Base-by-base conservation (phyloP, 2,888 invertebrate species). In the Philhelius pedissequus region DNA sequence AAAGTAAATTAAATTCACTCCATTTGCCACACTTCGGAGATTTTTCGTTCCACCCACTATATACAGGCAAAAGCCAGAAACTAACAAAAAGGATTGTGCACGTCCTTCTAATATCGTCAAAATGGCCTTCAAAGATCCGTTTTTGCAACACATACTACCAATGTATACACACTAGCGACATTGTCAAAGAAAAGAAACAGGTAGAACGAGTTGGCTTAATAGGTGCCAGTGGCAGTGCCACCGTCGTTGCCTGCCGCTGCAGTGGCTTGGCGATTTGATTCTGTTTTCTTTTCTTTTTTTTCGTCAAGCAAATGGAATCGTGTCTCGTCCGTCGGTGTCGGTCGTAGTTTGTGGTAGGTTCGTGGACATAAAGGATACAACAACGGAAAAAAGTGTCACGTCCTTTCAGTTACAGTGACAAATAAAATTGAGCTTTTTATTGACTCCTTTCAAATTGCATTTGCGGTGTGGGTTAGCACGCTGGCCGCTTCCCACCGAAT, bases 391-490 rank as follows among this genome's bases (percentile, higher is more conserved):
- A 86, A 86, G 86, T 87, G 86, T 87, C 87, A 87, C 87, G 86
- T 87, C 86, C 81, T 83, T 80, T 76, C 86, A 86, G 86, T 83
- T 86, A 86, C 87, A 87, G 87, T 87, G 87, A 87, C 87, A 87
- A 87, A 87, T 87, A 87, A 87, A 87, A 87, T 87, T 87, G 86
- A 87, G 86, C 86, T 87, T 87, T 87, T 87, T 87, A 87, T 87
- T 87, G 87, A 87, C 86, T 86, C 71, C 82, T 87, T 87, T 87
- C 86, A 87, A 87, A 87, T 87, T 87, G 87, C 87, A 87, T 87
- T 87, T 86, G 81, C 62, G 86, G 86, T 86, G 86, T 71, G 64
- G 48, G 62, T 5, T 60, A 25, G 35, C 32, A 60, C 40, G 25
- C 38, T 60, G 15, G 40, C 20, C 20, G 74, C n/a, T n/a, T n/a